phyloP scores from a whole-genome alignment of 2,888 invertebrate genomes.

The Caradrina kadenii region DNA sequence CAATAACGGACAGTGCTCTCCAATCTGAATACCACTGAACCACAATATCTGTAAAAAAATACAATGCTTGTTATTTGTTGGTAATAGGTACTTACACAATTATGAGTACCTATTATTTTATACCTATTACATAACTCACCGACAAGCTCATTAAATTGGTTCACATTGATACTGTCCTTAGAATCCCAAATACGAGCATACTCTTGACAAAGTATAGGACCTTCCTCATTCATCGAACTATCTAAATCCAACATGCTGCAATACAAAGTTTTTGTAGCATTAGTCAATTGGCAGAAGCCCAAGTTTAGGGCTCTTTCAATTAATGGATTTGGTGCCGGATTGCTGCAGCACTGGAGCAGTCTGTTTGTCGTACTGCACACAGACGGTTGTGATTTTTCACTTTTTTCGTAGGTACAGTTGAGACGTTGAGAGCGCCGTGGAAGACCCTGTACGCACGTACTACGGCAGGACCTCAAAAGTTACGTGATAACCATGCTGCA shows the following conservation, averaged over 20 bases:
- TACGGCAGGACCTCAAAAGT: too few species aligned
- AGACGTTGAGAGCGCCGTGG: too few species aligned
- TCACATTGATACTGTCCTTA: constrained; percentile 67
- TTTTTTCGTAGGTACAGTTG: too few species aligned
- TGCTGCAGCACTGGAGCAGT: too few species aligned
- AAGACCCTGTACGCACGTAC: too few species aligned
- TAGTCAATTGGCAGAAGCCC: not conserved
- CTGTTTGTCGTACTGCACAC: too few species aligned
- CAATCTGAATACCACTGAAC: constrained; percentile 83
- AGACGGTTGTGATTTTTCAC: too few species aligned
- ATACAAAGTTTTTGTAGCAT: constrained; percentile 23
- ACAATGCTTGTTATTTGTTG: not conserved
- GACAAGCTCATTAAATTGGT: constrained; percentile 77
- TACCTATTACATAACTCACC: constrained; percentile 68
- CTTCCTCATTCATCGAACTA: constrained; percentile 71
- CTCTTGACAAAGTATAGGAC: constrained; percentile 78
- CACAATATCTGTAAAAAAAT: constrained; percentile 73
- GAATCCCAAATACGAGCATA: constrained; percentile 77
- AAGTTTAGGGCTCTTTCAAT: too few species aligned
- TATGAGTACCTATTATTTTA: not conserved
- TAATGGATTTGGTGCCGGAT: too few species aligned
- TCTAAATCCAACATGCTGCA: constrained; percentile 82
- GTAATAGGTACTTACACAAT: not conserved
- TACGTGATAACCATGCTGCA: too few species aligned
- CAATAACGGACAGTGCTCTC: constrained; percentile 73